Conservation (phyloP, 2,113 vertebrate genomes). For the Plotosus lineatus region DNA sequence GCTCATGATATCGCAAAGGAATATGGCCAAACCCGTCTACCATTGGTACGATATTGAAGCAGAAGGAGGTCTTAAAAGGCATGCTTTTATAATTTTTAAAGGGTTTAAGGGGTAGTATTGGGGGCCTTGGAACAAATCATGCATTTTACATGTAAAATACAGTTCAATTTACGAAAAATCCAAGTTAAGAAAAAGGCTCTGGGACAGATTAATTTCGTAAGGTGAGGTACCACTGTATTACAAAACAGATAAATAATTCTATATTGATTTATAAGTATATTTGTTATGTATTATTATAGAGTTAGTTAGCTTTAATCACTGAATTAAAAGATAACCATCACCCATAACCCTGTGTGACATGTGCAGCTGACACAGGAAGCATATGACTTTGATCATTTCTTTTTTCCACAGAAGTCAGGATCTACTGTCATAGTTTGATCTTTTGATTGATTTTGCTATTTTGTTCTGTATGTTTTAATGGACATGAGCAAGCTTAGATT, state of each 20-base stretch:
- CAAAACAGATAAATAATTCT: neutral
- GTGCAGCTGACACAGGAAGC: constrained; percentile 12
- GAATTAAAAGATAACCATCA: neutral
- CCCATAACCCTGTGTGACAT: neutral
- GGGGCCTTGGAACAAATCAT: too few species aligned
- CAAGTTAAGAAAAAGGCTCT: too few species aligned
- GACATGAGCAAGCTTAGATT: neutral
- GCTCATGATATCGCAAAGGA: too few species aligned
- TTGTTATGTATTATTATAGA: constrained; percentile 6
- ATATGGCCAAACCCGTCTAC: too few species aligned
- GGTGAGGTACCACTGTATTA: too few species aligned
- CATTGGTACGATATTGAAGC: too few species aligned
- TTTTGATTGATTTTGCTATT: constrained; percentile 13
- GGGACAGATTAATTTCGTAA: too few species aligned
- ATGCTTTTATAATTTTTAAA: too few species aligned
- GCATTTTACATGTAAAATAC: too few species aligned
- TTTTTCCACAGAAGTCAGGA: constrained; percentile 35
- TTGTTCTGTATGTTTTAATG: constrained; percentile 28
- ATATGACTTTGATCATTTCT: constrained; percentile 11
- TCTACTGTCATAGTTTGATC: constrained; percentile 26
- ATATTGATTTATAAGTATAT: neutral
- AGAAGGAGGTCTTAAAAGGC: too few species aligned
- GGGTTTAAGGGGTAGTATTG: too few species aligned
- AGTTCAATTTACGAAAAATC: too few species aligned
- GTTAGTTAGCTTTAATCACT: neutral